Evolutionary conservation across 1,140 invertebrate species (phyloP), one percentile per base, ranked within the genome.

Genomic region (Ceratoteleas bidentatus): DNA sequence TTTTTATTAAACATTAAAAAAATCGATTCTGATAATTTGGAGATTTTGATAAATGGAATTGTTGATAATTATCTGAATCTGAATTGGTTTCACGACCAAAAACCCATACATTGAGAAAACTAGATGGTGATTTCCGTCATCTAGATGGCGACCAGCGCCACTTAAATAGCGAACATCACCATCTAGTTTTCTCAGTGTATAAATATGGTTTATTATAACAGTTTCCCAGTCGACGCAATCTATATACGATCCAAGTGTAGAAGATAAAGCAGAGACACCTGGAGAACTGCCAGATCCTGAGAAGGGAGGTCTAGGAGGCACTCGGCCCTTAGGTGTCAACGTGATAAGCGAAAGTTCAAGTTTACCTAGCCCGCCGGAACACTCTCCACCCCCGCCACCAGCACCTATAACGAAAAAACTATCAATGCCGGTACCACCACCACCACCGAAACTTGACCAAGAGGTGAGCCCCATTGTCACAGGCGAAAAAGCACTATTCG

Each of bases 271-370:
- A 1, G 95, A 95, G 86, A 94, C 94, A 1, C 94, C 94, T 0
- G 94, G 95, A 0, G 96, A 97, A 91, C 92, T 94, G 83, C 95
- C 95, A 0, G 95, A 96, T 92, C 93, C 94, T 0, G 93, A 94
- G 7, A 92, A 94, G 61, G 93, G 93, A 52, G 96, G 96, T 32
- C 90, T 96, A 75, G 94, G 95, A 53, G 96, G 95, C 9, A 92
- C 95, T 36, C 92, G 96, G 70, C 96, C 96, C 3, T 88, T 97
- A 11, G 94, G 94, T 76, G 86, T 93, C 70, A 91, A 91, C 8
- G 87, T 92, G 3, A 90, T 90, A 40, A 93, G 92, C 15, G 82
- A 85, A 58, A 91, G 93, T 70, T 92, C 92, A 40, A 91, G 92
- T 7, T 76, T 94, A 24, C 89, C 88, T 36, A 87, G 82, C 50